Evolutionary conservation across 2,797 vertebrate species (phyloP), one percentile per base, ranked within the genome.

Genomic region (Neopelma chrysocephalum): DNA sequence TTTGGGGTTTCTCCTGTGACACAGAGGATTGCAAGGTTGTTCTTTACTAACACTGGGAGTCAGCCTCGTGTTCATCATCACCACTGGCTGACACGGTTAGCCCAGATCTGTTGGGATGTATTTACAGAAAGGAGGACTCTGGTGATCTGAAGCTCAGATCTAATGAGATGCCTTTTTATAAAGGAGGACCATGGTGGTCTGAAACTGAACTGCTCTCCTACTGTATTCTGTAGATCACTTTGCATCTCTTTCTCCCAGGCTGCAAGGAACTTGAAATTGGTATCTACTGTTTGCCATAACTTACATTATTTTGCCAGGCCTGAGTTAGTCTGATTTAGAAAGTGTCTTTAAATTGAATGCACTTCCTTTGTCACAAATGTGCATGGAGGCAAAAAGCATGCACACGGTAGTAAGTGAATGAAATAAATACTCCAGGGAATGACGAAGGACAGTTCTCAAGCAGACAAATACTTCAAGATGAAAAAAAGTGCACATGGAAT

Each of bases 41-140:
- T 23, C 50, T 32, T 54, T 50, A 47, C 23, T 36, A 47, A 9
- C 31, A 18, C 27, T 15, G 54, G 8, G 3, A 43, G 25, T 58
- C 34, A 69, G 5, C 9, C n/a, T 64, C 0, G 0, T 9, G 2
- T 51, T 64, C 32, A 40, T 47, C 18, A 40, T 21, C 77, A 60
- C 36, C 3, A 0, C n/a, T 50, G 23, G 17, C 50, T 68, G 69
- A 68, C 48, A 17, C 26, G 25, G 20, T 18, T 81, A 71, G 43
- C 34, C 21, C 34, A 50, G 22, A 54, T 50, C 34, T 68, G 0
- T 9, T 56, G 45, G 45, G 27, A 34, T 77, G 15, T 64, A 12
- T 60, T 84, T 82, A 54, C 0, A 47, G 54, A 31, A 47, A 15
- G 16, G 34, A 48, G 43, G 29, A 12, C 25, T 68, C 10, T 56